Evolutionary conservation across 53 echinoderm and acorn worm genomes (phyloP), one percentile per base, ranked within the genome.

Genomic region (Echinarachnius parma): DNA sequence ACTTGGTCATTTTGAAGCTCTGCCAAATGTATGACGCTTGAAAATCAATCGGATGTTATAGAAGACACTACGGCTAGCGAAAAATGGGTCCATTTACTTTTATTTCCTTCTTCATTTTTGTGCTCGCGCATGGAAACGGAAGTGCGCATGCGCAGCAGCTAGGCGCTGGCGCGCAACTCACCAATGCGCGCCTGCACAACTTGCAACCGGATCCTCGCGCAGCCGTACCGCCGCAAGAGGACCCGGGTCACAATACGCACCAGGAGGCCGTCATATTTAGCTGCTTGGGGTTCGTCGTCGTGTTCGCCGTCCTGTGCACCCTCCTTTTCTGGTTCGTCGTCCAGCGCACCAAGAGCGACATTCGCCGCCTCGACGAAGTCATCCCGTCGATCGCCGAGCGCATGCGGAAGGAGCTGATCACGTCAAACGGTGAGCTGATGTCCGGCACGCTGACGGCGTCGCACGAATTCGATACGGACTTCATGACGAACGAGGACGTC

Each of bases 251-350:
- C 35, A 87, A 87, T 56, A 61, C 75, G 1, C 87, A 92, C 46
- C 87, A 92, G 62, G 92, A 92, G 50, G 59, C 72, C 7, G 62
- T 92, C 8, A 87, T 92, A n/a, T 92, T 61, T 37, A 68, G 72
- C 2, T 92, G 87, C 31, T 34, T 87, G 4, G 84, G 62, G 8
- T 78, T 75, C 15, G 53, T 65, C 13, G 72, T 65, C 18, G 69
- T 81, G 23, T 60, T 92, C 78, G 47, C 78, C 20, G 58, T 79
- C 14, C 44, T 81, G 10, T 60, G 84, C 32, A 61, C 76, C 13
- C 46, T 92, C 27, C 50, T 92, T 19, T 76, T 92, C 16, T 92
- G 92, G 87, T 87, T 81, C 32, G 60, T 92, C 3, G 84, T 92
- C 9, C 78, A 84, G 46, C 65, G 88, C 20, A 84, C 84, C 3